Evolutionary conservation across 1,140 invertebrate species (phyloP), one percentile per base, ranked within the genome.

Genomic region (Anagrus nilaparvatae): DNA sequence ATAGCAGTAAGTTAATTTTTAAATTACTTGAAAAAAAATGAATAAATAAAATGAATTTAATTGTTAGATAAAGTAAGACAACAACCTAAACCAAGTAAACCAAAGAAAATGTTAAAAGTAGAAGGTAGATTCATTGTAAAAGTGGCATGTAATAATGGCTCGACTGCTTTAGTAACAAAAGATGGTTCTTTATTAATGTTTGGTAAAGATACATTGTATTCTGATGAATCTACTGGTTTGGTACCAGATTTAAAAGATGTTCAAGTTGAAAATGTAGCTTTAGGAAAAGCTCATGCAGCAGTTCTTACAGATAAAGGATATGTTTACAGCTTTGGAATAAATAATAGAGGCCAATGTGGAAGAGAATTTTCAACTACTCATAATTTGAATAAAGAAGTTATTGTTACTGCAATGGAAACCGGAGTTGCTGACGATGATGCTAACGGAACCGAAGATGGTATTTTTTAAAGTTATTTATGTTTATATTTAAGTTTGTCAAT

Each of bases 291-390:
- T 8, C 95, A 98, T 61, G 85, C 84, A 34, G 82, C 93, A 2
- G 86, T 79, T 0, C 67, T 98, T 6, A 92, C 82, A 17, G 83
- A 78, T 50, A 87, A 90, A 60, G 95, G 95, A 0, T 81, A 87
- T 50, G 76, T 97, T 1, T 97, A 85, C 61, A 94, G 93, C 1
- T 97, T 96, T 70, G 95, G 95, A 1, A 86, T 97, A 39, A 98
- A 98, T 63, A 97, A 97, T 59, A 93, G 95, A 60, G 93, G 92
- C 8, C 95, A 98, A 58, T 99, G 95, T 73, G 95, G 95, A 21
- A 68, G 94, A 54, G 87, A 91, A 54, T 91, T 84, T 61, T 74
- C 77, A 12, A 61, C 55, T 16, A 47, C 68, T 14, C 75, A 78
- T 51, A 31, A 55, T 30, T 5, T 14, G 10, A 66, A 58, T 48